Evolutionary conservation across 2,888 invertebrate species (phyloP).

Genomic region (Lithophane semibrunnea): DNA sequence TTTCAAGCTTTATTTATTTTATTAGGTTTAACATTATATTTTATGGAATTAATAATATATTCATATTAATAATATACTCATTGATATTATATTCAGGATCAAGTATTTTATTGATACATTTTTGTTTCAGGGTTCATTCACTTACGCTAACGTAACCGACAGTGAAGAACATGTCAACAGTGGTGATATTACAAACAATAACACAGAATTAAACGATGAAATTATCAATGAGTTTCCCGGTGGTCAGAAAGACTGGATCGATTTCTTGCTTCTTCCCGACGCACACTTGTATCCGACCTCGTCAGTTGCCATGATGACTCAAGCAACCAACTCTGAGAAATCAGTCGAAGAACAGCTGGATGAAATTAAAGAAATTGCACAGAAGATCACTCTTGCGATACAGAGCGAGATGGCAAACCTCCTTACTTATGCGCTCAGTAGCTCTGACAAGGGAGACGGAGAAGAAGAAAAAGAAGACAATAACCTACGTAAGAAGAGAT

Average conservation of each 20-base stretch:
- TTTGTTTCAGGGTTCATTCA: constrained; percentile 76
- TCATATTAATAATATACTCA: too few species aligned
- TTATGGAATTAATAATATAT: too few species aligned
- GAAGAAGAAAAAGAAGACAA: constrained; percentile 72
- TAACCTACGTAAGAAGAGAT: constrained; percentile 77
- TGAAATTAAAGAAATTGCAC: constrained; percentile 83
- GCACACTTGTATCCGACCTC: constrained; percentile 74
- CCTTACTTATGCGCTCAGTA: constrained; percentile 76
- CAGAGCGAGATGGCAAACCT: constrained; percentile 83
- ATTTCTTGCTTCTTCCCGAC: constrained; percentile 74
- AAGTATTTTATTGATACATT: neutral
- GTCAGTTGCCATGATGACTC: constrained; percentile 81
- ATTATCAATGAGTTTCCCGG: constrained; percentile 69
- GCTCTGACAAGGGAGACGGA: constrained; percentile 71
- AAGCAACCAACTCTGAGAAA: constrained; percentile 78
- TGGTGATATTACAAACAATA: constrained; percentile 60
- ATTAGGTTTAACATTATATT: too few species aligned
- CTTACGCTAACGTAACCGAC: constrained; percentile 68
- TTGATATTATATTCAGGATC: neutral
- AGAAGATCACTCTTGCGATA: constrained; percentile 78
- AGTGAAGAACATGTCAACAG: constrained; percentile 66
- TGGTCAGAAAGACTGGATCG: constrained; percentile 78
- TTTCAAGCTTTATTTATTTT: too few species aligned
- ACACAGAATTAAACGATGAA: constrained; percentile 67
- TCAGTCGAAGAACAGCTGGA: constrained; percentile 83